Evolutionary conservation across 2,888 invertebrate species (phyloP), one percentile per base, ranked within the genome.

Genomic region (Notodonta dromedarius): DNA sequence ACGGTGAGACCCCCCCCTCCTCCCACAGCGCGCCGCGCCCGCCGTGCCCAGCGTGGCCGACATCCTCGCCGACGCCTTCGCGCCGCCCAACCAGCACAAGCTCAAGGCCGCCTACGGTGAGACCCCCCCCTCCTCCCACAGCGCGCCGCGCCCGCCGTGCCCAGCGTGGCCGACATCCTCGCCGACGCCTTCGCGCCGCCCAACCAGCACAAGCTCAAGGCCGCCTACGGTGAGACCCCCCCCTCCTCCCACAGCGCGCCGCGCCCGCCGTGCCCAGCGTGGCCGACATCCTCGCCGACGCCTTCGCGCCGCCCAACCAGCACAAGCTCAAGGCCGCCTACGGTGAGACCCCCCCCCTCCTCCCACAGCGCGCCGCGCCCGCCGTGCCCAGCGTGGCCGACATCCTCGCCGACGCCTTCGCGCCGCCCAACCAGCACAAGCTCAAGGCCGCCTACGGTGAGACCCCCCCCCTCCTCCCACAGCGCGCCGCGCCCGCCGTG

Each of bases 161-260:
- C 96, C 55, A 96, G 97, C 46, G 96, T 99, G 58, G 97, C 98
- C 0, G 98, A 98, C 80, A 96, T 98, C 64, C 92, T 99, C 46
- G 92, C 98, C 12, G 91, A 91, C 40, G 84, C 91, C 0, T 92
- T 92, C 76, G 87, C 89, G 2, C 85, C 88, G 56, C 89, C 88
- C 1, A 77, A 78, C 7, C 87, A 87, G 60, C 83, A 83, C 14
- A 81, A 86, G 24, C 94, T 98, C 81, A 97, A 98, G 84, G 95
- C 96, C 44, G 97, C 97, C 6, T 99, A 56, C 44, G 56, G 56
- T n/a, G n/a, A n/a, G n/a, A n/a, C n/a, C n/a, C n/a, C n/a, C n/a
- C n/a, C n/a, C n/a, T n/a, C n/a, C n/a, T n/a, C n/a, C n/a, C n/a
- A n/a, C 98, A 98, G 87, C 90, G 94, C 0, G 94, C 95, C 69